A percentile compares a stretch with the other conserved stretches of the same genome.
phyloP scores from a whole-genome alignment of 2,113 vertebrate genomes.

The Zosterops pallidus region DNA sequence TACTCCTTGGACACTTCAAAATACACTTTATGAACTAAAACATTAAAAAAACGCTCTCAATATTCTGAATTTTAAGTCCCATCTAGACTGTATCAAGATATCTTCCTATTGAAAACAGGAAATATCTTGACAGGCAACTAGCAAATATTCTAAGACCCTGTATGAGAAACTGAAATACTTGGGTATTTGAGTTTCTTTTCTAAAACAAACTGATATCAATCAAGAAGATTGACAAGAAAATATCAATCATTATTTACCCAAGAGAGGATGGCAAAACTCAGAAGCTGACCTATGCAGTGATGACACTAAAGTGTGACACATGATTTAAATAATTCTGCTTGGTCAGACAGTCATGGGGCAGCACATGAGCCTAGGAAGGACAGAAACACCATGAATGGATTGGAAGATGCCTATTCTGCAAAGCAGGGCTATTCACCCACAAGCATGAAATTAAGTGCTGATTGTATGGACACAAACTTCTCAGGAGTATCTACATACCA shows the following conservation, averaged over 20 bases:
- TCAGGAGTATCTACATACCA: not conserved
- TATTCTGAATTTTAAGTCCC: not conserved
- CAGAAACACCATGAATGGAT: not conserved
- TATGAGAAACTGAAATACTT: not conserved
- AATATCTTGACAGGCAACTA: not conserved
- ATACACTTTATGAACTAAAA: not conserved
- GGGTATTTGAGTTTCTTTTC: not conserved
- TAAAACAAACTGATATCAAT: not conserved
- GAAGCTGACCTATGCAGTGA: not conserved
- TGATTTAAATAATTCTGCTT: not conserved
- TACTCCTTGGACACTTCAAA: fast-evolving
- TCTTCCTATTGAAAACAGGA: not conserved
- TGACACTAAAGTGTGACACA: not conserved
- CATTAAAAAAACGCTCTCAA: not conserved
- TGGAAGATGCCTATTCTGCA: not conserved
- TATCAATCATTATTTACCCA: not conserved
- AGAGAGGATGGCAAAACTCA: not conserved
- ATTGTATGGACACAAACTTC: not conserved
- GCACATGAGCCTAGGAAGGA: not conserved
- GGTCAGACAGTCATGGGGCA: not conserved
- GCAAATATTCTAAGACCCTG: not conserved
- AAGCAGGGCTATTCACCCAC: not conserved
- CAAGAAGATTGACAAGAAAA: not conserved
- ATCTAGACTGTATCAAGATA: not conserved
- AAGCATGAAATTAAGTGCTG: not conserved